Base-by-base conservation (phyloP, 2,113 vertebrate species). In the Uropsilus gracilis region DNA sequence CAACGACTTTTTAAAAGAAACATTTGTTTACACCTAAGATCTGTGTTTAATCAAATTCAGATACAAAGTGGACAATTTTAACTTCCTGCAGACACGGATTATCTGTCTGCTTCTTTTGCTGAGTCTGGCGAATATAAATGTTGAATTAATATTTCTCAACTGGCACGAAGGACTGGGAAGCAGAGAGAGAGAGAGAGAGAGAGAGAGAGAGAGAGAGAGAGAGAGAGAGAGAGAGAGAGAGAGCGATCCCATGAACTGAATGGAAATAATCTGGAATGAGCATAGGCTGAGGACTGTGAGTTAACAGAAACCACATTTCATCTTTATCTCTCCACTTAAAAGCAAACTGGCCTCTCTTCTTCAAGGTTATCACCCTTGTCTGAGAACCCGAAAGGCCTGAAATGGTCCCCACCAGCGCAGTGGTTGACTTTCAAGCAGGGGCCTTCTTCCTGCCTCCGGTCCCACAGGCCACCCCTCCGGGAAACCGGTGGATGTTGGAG, bases 241-340 rank as follows among this genome's bases (percentile, higher is more conserved):
- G n/a, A n/a, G n/a, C n/a, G n/a, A n/a, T n/a, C n/a, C n/a, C 12
- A 14, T 1, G 34, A 57, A 64, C 57, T 44, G 59, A 71, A 59
- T 0, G n/a, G 50, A 83, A 72, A 84, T 68, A 6, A 53, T 44
- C 42, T 42, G 12, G 46, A 46, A 85, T 6, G 42, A n/a, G 8
- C 2, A 0, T 1, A 11, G 42, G 55, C 24, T n/a, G 88, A 91
- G 64, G n/a, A 85, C 26, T 95, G 92, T 96, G 55, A 77, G 90
- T 88, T 73, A 95, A 82, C 48, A 83, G 86, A 91, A 95, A 93
- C 66, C 64, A 72, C 85, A 80, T 96, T 97, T 97, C 86, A 69
- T 94, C 64, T 95, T 97, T 78, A 71, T 92, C n/a, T 96, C 61
- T 66, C 89, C 76, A 75, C 53, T 73, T 84, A 91, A 86, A 80